Conservation (phyloP, 2,113 vertebrate genomes). For the Catharus fuscescens region DNA sequence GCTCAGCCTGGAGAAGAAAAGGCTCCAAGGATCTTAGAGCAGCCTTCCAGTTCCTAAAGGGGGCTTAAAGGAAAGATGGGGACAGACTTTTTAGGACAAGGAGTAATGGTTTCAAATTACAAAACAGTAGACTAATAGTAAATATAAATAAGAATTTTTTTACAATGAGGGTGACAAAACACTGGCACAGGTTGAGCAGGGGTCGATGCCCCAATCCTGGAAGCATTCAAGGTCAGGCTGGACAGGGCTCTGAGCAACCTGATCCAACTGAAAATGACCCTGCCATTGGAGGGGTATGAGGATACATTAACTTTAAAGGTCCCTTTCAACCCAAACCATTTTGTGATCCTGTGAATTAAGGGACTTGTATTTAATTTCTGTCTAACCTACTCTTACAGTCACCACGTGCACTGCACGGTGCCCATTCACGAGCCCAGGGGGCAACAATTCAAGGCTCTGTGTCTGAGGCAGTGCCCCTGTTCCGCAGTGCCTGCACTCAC, state of each 20-base stretch:
- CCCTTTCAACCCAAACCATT: not conserved
- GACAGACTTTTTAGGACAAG: not conserved
- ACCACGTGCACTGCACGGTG: rapidly evolving
- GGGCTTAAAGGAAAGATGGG: not conserved
- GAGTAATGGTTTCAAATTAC: not conserved
- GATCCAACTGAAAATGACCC: not conserved
- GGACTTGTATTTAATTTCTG: not conserved
- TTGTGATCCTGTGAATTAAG: not conserved
- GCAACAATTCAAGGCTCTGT: rapidly evolving
- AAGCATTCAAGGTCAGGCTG: not conserved
- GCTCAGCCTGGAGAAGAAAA: not conserved
- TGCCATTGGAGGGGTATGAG: not conserved
- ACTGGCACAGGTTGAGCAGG: not conserved
- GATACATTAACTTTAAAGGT: not conserved
- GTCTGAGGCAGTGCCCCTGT: rapidly evolving
- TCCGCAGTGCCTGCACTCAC: rapidly evolving
- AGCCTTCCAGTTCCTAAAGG: not conserved
- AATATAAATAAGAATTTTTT: not conserved
- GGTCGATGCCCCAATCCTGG: not conserved
- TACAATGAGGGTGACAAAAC: not conserved
- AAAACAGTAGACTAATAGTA: not conserved
- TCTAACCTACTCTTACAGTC: not conserved
- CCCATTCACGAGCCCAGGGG: not conserved
- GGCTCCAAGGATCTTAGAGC: not conserved
- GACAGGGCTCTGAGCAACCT: not conserved